Conservation (phyloP, 35 echinoderm and acorn worm species). For the Anneissia japonica region DNA sequence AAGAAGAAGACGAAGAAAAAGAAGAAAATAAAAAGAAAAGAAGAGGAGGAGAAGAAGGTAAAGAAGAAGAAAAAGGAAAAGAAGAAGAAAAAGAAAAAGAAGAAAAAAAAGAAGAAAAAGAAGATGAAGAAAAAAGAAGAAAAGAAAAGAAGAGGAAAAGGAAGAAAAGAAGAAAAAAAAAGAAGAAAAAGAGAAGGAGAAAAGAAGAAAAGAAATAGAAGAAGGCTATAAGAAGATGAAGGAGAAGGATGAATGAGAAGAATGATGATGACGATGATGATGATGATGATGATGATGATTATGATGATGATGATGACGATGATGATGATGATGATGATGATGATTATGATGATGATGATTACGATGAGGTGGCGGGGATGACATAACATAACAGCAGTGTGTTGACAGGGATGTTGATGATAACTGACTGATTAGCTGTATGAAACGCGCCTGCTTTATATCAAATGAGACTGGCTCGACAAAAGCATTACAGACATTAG, state of each 20-base stretch:
- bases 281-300: background rate
- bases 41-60: background rate
- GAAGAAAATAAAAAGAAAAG: background rate
- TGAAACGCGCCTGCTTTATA: too few relatives aligned
- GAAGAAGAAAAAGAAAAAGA: background rate
- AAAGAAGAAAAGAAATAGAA: background rate
- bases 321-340: conserved; percentile 1
- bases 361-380: too few relatives aligned
- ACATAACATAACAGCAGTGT: too few relatives aligned
- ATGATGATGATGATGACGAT: background rate
- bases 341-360: background rate
- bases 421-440: too few relatives aligned
- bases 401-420: too few relatives aligned
- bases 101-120: background rate
- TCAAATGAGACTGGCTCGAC: too few relatives aligned
- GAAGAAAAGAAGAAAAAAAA: background rate
- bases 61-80: background rate
- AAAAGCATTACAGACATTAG: too few relatives aligned
- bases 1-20: background rate
- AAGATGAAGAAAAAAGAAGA: background rate
- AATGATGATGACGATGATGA: background rate
- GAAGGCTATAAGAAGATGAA: background rate
- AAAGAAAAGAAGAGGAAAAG: background rate
- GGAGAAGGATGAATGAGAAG: background rate
- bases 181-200: background rate